phyloP scores from a whole-genome alignment of 2,888 invertebrate species.

The Pterostichus niger region DNA sequence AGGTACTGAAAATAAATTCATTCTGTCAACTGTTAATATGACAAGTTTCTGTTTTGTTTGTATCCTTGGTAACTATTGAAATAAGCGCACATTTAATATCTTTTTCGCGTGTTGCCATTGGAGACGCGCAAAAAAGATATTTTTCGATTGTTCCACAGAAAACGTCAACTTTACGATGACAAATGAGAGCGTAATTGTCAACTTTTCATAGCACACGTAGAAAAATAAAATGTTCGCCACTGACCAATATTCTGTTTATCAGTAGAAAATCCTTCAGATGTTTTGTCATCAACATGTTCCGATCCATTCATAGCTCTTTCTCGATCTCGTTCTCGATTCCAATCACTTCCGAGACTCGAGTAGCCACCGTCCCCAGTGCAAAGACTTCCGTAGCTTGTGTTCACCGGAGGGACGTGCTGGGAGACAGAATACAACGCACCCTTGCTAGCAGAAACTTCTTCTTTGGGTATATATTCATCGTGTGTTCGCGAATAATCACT shows the following conservation, averaged over 20 bases:
- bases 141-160: no score
- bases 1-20: no score
- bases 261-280: slow-evolving; percentile 70
- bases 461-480: slow-evolving; percentile 73
- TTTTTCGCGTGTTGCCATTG: no score
- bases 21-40: no score
- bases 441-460: slow-evolving; percentile 72
- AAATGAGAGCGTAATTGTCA: no score
- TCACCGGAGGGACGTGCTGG: slow-evolving; percentile 80
- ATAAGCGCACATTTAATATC: no score
- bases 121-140: no score
- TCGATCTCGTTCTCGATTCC: slow-evolving; percentile 72
- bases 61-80: no score
- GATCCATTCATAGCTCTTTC: slow-evolving; percentile 71
- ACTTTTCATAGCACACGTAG: no score
- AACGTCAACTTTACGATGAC: no score
- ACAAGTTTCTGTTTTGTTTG: no score
- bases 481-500: slow-evolving; percentile 68
- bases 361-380: slow-evolving; percentile 71
- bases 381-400: slow-evolving; percentile 73
- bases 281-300: slow-evolving; percentile 71
- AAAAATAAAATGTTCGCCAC: slow-evolving; percentile 29
- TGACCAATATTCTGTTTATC: slow-evolving; percentile 73
- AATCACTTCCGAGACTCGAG: slow-evolving; percentile 67
- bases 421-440: slow-evolving; percentile 80